Conservation (phyloP, 2,888 invertebrate genomes). For the Himalopsyche tibetana region DNA sequence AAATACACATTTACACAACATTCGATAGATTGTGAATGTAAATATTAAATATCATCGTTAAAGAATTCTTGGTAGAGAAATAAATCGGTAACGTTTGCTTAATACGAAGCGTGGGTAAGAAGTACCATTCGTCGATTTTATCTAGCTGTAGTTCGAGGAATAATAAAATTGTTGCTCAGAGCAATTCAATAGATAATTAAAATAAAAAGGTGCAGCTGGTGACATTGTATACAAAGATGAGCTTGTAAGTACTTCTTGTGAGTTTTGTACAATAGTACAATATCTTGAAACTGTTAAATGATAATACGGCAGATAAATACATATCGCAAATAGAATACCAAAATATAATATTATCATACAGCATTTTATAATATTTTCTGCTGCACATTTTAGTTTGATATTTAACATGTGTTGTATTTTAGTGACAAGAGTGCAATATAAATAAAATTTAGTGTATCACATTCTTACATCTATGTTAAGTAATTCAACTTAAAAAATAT, state of each 20-base stretch:
- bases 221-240: not conserved
- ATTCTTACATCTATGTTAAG: no score
- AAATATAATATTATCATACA: no score
- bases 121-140: not conserved
- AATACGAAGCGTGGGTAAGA: not conserved
- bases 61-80: not conserved
- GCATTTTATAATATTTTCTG: no score
- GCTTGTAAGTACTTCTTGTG: not conserved
- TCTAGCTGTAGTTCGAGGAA: not conserved
- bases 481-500: no score
- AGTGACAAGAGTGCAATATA: no score
- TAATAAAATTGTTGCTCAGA: not conserved
- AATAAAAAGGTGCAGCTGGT: not conserved
- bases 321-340: no score
- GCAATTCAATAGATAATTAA: not conserved
- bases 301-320: no score
- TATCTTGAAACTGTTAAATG: no score
- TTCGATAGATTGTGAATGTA: not conserved
- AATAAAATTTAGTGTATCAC: no score
- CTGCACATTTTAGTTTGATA: no score
- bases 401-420: no score
- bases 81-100: not conserved
- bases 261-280: not conserved
- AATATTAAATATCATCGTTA: conserved; percentile 1
- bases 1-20: conserved; percentile 7